Conservation (phyloP, 2,888 invertebrate genomes). For the Calephelis perditalis region DNA sequence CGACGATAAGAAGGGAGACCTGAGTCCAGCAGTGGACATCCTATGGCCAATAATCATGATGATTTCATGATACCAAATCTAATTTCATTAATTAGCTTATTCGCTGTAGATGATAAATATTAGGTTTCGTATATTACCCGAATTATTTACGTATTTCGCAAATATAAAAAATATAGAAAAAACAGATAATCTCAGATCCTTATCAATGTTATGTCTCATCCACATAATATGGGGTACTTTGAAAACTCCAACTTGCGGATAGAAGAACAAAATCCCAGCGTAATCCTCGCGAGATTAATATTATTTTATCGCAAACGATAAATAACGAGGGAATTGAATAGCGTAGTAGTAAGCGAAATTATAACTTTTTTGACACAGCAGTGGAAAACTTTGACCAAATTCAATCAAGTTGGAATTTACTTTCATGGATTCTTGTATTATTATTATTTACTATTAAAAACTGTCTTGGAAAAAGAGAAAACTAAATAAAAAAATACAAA, state of each 20-base stretch:
- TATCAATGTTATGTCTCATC: slow-evolving; percentile 51
- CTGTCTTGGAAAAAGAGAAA: too few species aligned
- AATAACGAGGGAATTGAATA: slow-evolving; percentile 75
- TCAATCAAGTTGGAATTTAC: slow-evolving; percentile 70
- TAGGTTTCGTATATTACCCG: too few species aligned
- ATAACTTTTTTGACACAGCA: slow-evolving; percentile 73
- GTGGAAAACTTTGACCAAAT: slow-evolving; percentile 61
- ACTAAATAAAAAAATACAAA: too few species aligned
- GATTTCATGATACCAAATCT: too few species aligned
- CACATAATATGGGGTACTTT: slow-evolving; percentile 59
- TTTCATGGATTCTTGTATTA: slow-evolving; percentile 46
- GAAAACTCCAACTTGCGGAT: slow-evolving; percentile 58
- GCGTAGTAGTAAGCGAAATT: slow-evolving; percentile 56
- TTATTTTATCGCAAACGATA: slow-evolving; percentile 77
- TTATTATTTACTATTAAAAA: too few species aligned
- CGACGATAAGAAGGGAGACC: too few species aligned
- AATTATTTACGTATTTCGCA: too few species aligned
- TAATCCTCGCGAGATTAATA: slow-evolving; percentile 75
- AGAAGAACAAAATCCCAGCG: slow-evolving; percentile 69
- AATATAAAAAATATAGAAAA: too few species aligned
- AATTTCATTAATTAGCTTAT: too few species aligned
- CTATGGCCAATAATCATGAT: too few species aligned
- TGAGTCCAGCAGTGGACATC: too few species aligned
- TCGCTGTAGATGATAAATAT: too few species aligned
- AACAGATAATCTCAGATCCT: slow-evolving; percentile 1